phyloP scores from a whole-genome alignment of 2,113 vertebrate species.

The Eleginops maclovinus region DNA sequence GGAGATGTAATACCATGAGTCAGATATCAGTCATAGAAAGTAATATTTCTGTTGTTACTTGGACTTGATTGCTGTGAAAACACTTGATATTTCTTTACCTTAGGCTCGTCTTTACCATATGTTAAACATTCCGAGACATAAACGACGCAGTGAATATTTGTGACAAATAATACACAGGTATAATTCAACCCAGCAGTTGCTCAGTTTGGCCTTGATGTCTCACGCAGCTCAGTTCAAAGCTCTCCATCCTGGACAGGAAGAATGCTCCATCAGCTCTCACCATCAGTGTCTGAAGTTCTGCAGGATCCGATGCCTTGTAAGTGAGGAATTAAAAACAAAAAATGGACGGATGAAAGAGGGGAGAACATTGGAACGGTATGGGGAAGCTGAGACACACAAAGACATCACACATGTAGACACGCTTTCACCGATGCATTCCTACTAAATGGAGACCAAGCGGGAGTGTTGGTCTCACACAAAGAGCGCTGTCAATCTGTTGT shows the following conservation, averaged over 20 bases:
- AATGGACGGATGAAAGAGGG: conserved; percentile 61
- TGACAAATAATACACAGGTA: not conserved
- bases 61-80: not conserved
- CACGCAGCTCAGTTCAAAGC: conserved; percentile 57
- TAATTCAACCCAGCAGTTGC: conserved; percentile 6
- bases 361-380: conserved; percentile 46
- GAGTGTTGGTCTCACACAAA: conserved; percentile 58
- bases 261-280: conserved; percentile 54
- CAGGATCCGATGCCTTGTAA: conserved; percentile 65
- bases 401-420: conserved; percentile 36
- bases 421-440: conserved; percentile 67
- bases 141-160: not conserved
- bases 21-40: not conserved
- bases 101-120: not conserved
- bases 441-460: conserved; percentile 75
- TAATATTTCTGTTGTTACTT: not conserved
- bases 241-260: conserved; percentile 44
- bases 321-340: conserved; percentile 73
- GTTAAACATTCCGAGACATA: not conserved
- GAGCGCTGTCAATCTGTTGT: conserved; percentile 65
- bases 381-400: conserved; percentile 35
- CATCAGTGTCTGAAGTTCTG: conserved; percentile 42
- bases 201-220: conserved; percentile 32
- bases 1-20: not conserved
- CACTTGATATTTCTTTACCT: not conserved